A percentile compares a stretch with the other conserved stretches of the same genome.
Evolutionary conservation across 2,113 vertebrate genomes (phyloP).

Genomic region (rabbit (Oryctolagus cuniculus)): DNA sequence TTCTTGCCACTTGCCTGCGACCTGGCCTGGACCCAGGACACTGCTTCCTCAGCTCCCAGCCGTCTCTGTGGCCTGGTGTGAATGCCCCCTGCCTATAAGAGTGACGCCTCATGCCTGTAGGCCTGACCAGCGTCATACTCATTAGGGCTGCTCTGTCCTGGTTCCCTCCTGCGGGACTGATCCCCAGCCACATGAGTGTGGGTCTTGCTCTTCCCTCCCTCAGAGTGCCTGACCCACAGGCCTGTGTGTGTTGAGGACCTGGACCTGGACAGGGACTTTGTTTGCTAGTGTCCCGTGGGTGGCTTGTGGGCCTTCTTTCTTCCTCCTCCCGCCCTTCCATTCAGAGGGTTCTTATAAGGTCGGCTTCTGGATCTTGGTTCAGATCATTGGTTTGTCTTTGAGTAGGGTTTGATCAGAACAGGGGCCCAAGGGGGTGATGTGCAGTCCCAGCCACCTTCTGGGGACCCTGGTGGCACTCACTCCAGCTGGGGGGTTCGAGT

Average conservation of each 20-base stretch:
- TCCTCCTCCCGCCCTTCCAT: neutral
- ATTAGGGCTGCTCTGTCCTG: fast-evolving
- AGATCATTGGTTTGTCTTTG: neutral
- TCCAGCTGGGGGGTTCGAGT: neutral
- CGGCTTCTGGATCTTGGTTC: neutral
- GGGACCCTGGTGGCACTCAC: neutral
- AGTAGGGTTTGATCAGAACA: neutral
- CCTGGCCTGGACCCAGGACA: no score
- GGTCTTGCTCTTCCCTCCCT: neutral
- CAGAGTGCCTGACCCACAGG: neutral
- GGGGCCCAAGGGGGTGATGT: neutral
- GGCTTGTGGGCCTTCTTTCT: neutral
- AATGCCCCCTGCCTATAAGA: neutral
- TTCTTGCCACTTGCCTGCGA: neutral
- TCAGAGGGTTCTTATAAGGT: neutral
- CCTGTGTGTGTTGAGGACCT: neutral
- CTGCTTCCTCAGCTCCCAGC: neutral
- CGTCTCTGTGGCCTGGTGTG: neutral
- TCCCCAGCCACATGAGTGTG: neutral
- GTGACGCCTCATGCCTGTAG: neutral
- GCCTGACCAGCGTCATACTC: neutral
- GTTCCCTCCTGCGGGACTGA: neutral
- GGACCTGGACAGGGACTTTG: neutral
- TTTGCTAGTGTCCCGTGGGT: neutral
- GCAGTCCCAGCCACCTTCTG: neutral